Percentiles rank a stretch among this genome's conserved stretches.
Evolutionary conservation across 1,140 invertebrate genomes (phyloP).

Genomic region (Penaeus vannamei): DNA sequence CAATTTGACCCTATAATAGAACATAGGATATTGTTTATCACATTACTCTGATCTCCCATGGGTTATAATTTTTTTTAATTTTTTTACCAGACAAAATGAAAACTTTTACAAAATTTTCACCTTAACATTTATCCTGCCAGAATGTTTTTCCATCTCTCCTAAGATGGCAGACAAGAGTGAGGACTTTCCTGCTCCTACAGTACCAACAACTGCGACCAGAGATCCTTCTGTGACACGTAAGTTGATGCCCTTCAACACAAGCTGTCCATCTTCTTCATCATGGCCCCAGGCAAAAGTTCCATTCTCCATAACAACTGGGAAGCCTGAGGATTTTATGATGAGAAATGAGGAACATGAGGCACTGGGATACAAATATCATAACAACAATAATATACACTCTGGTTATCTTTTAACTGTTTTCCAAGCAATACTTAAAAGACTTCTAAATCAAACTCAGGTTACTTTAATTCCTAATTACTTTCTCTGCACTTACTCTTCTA

Average conservation of each 20-base stretch:
- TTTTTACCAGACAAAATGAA: no score
- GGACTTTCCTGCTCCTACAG: conserved; percentile 77
- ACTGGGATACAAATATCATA: background rate
- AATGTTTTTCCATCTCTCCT: conserved; percentile 74
- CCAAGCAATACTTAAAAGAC: no score
- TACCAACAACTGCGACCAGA: conserved; percentile 76
- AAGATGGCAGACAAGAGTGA: conserved; percentile 76
- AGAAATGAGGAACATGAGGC: background rate
- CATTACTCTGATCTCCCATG: no score
- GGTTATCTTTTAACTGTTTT: no score
- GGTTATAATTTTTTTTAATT: no score
- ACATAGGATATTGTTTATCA: background rate
- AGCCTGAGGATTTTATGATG: conserved; percentile 51
- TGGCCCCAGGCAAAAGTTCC: conserved; percentile 74
- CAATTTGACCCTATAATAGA: conserved; percentile 35
- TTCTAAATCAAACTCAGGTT: no score
- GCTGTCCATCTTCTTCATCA: conserved; percentile 68
- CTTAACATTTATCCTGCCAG: conserved; percentile 70
- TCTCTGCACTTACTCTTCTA: no score
- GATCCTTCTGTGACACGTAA: conserved; percentile 70
- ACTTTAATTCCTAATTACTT: no score
- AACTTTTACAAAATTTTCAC: conserved; percentile 52
- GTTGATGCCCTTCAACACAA: conserved; percentile 72
- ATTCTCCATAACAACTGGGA: conserved; percentile 72
- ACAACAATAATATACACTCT: no score